Percentiles rank a stretch among this genome's conserved stretches.
These are phyloP conservation scores for Marronus borbonicus DNA, from an alignment of 2,888 invertebrate species.

Conservation along the genomic window DNA sequence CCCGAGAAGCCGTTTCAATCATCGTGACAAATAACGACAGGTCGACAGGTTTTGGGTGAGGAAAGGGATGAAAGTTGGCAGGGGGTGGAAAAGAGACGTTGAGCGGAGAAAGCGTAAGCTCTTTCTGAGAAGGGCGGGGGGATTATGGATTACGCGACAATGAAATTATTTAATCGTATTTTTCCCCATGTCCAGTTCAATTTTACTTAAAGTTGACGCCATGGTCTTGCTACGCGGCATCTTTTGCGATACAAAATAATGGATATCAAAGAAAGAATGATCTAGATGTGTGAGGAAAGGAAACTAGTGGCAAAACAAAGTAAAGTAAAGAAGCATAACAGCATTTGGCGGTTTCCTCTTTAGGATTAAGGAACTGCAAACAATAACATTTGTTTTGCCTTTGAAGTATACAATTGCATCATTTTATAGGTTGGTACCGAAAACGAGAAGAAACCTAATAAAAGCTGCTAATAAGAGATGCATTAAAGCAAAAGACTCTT, in stretches of 20 bases:
- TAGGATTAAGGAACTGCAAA: neutral
- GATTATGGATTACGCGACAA: slow-evolving; percentile 38
- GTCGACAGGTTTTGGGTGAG: neutral
- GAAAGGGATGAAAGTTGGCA: neutral
- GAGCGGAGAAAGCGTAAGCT: neutral
- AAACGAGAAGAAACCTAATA: too few relatives aligned
- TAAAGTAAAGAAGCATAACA: neutral
- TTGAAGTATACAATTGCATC: neutral
- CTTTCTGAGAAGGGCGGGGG: neutral
- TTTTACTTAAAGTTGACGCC: neutral
- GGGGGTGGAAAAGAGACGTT: neutral
- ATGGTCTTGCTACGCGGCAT: neutral
- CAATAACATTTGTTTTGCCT: neutral
- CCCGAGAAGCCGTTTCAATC: slow-evolving; percentile 67
- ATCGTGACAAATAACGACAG: slow-evolving; percentile 68
- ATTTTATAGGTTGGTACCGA: neutral
- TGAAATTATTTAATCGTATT: slow-evolving; percentile 52
- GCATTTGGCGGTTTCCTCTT: neutral
- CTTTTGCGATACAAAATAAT: neutral
- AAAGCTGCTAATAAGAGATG: too few relatives aligned
- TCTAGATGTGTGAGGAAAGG: neutral
- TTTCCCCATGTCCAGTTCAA: slow-evolving; percentile 46
- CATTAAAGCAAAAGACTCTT: too few relatives aligned
- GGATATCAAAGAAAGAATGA: neutral
- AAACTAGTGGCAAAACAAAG: neutral